Base-by-base conservation (phyloP, 1,140 invertebrate species). In the Papilio polyxenes region DNA sequence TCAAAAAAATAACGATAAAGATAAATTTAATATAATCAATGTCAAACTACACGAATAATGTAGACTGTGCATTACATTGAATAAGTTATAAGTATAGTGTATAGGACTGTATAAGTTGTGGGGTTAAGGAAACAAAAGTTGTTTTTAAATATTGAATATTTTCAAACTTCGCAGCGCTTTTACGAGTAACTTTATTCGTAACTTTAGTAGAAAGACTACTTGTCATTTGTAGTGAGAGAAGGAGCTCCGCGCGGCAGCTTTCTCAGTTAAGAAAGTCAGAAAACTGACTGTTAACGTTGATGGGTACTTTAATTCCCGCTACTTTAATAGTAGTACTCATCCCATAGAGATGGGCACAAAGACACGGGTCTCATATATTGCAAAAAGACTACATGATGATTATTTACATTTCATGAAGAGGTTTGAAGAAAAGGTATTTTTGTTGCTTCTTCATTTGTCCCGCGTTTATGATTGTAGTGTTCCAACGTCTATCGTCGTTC, bases 81-180 rank as follows among this genome's bases (percentile, higher is more conserved):
- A 44, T 44, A 6, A 44, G 40, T 44, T 44, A 44, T 44, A 44
- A 44, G 40, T 44, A 44, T 44, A 44, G 40, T 15, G 31, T 40
- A 10, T 11, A 72, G 6, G 31, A 72, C 13, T 40, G 23, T 72
- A n/a, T 69, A 72, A 72, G 13, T 72, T 72, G 13, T 40, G 13
- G 65, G 37, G 65, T 72, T 72, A 17, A 72, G 4, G 31, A 37
- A 37, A 40, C 31, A 40, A 40, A 72, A 37, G 23, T 72, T 72
- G 65, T 72, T 72, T 69, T 72, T 40, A 72, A 72, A 72, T 37
- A 72, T 72, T 72, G 65, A 72, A 72, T 40, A 37, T 72, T 72
- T 31, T 72, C 37, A 65, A 72, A 72, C 31, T 72, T 72, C 65
- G 3, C 31, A 72, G 65, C 13, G 65, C 65, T 72, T 72, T 72